These are phyloP conservation scores for Mesorhabditis spiculigera DNA, from an alignment of 2,888 invertebrate species.

Conservation along the genomic window DNA sequence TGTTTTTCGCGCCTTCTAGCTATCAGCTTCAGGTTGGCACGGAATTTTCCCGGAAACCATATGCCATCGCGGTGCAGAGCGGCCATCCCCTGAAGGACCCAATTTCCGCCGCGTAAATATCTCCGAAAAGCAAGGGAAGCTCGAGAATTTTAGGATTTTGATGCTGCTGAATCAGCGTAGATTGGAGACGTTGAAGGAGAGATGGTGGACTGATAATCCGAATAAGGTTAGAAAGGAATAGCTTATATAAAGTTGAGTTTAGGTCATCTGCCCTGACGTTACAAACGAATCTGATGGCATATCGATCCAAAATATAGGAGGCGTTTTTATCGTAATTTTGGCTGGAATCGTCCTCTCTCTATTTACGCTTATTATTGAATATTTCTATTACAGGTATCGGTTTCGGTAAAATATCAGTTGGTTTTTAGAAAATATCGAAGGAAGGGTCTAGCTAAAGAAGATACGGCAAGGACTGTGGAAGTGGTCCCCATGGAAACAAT, in stretches of 20 bases:
- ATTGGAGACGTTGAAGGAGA: constrained; percentile 86
- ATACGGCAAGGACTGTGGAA: too few species aligned
- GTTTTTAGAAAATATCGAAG: not conserved
- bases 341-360: constrained; percentile 64
- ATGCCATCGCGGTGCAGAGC: constrained; percentile 93
- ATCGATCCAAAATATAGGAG: constrained; percentile 93
- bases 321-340: constrained; percentile 94
- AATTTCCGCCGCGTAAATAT: constrained; percentile 40
- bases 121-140: too few species aligned
- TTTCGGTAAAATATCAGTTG: not conserved
- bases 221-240: constrained; percentile 74
- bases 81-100: constrained; percentile 46
- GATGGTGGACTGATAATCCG: constrained; percentile 90
- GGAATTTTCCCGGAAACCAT: constrained; percentile 93
- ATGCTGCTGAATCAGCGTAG: constrained; percentile 86
- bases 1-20: not conserved
- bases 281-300: constrained; percentile 92
- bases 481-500: too few species aligned
- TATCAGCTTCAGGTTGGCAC: constrained; percentile 72
- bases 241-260: constrained; percentile 62
- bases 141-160: constrained; percentile 71
- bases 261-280: constrained; percentile 38
- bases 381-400: constrained; percentile 61
- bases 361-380: constrained; percentile 82
- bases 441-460: not conserved